Conservation (phyloP, 37 sponge, comb jelly and placozoan genomes). For the Axinella damicornis region DNA sequence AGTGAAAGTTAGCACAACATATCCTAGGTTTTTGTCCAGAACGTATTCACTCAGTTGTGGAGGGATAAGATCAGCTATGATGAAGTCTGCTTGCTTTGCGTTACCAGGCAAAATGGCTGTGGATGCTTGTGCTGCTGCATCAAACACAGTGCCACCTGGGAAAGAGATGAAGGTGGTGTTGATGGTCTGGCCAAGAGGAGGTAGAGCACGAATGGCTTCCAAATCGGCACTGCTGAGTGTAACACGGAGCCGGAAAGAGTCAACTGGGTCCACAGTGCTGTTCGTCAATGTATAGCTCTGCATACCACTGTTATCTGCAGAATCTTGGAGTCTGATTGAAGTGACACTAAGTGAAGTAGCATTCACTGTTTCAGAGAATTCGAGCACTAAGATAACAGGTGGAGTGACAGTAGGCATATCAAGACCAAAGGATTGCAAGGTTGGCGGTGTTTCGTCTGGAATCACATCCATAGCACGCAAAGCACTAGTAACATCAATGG, state of each 20-base stretch:
- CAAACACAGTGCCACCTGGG: slow-evolving; percentile 56
- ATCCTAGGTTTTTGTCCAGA: slow-evolving; percentile 68
- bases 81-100: slow-evolving; percentile 29
- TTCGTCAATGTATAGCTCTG: slow-evolving; percentile 20
- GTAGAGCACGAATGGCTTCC: slow-evolving; percentile 45
- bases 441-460: slow-evolving; percentile 70
- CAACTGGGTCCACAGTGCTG: slow-evolving; percentile 41
- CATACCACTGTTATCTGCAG: slow-evolving; percentile 8
- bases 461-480: slow-evolving; percentile 66
- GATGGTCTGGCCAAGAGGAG: slow-evolving; percentile 68
- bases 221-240: slow-evolving; percentile 70
- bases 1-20: slow-evolving; percentile 78
- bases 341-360: slow-evolving; percentile 46
- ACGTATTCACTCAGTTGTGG: slow-evolving; percentile 63
- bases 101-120: slow-evolving; percentile 28
- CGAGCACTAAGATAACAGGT: slow-evolving; percentile 64
- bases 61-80: slow-evolving; percentile 80
- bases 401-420: slow-evolving; percentile 64
- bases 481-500: slow-evolving; percentile 41
- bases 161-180: slow-evolving; percentile 72
- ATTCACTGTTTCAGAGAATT: slow-evolving; percentile 89
- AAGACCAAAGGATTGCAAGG: slow-evolving; percentile 65
- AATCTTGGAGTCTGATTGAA: slow-evolving; percentile 49
- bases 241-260: slow-evolving; percentile 57
- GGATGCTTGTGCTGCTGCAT: slow-evolving; percentile 68